Base-by-base conservation (phyloP, 2,888 invertebrate genomes). In the Lochmaea crataegi region DNA sequence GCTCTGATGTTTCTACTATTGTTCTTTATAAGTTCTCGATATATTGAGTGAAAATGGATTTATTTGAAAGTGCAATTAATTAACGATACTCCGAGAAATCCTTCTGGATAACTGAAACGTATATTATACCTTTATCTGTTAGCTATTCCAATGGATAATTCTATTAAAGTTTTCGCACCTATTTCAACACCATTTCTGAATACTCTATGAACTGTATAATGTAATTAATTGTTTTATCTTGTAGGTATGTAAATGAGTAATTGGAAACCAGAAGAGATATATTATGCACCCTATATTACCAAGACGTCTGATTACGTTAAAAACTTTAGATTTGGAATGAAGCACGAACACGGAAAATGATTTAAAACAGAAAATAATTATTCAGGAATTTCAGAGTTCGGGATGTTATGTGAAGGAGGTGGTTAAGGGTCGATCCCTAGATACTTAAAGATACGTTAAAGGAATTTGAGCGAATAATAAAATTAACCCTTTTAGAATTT, bases 311-410 rank as follows among this genome's bases (percentile, higher is more conserved):
- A 73, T 73, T 77, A 71, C 63, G 74, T 75, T 74, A 74, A 77
- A 77, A 76, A 77, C 69, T 74, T 75, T 38, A 42, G 57, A 72
- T 75, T 73, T 56, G 65, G 76, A 73, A 74, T 65, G 72, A 70
- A 71, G 68, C 74, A 65, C 57, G 65, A 71, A 78, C 78, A 76
- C 42, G 74, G 75, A 75, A 76, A 77, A 78, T 74, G 71, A 74
- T 77, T 78, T 77, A 77, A 78, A 76, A 75, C 71, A 66, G 76
- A 77, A 77, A 78, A 77, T 77, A 77, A 76, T 76, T 76, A 75
- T 76, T 76, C 73, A 73, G 60, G 71, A 73, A 76, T 71, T 74
- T 73, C 69, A 64, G 63, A 66, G 48, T 71, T 69, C 16, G 64
- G 18, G 18, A 18, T 53, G 53, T 53, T 53, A 53, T 18, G 18